Conservation (phyloP, 2,888 invertebrate species). For the Drosophila acutilabella region DNA sequence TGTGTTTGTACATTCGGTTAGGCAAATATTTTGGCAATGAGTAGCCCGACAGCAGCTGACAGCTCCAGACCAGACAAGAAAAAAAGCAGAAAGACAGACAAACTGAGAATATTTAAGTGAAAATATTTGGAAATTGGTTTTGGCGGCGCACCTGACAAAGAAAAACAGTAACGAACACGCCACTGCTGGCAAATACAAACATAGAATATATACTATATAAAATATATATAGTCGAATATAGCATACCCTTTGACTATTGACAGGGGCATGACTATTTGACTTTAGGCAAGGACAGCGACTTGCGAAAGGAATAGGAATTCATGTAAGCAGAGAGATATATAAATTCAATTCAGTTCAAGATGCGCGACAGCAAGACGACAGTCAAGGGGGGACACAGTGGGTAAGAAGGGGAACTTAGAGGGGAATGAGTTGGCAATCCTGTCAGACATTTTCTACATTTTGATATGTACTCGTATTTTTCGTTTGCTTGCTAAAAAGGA, state of each 20-base stretch:
- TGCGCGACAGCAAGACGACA: conserved; percentile 69
- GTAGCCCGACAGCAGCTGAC: conserved; percentile 62
- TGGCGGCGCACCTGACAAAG: conserved; percentile 80
- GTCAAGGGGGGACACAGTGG: conserved; percentile 8
- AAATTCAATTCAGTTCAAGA: conserved; percentile 77
- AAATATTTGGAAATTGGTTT: conserved; percentile 84
- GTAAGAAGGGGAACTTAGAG: not conserved
- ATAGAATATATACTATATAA: not conserved
- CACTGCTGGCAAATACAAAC: conserved; percentile 45
- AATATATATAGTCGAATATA: conserved; percentile 3
- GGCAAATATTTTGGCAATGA: conserved; percentile 74
- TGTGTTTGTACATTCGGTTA: conserved; percentile 58
- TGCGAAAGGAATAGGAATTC: conserved; percentile 13
- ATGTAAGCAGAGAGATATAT: conserved; percentile 57
- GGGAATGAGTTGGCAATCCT: conserved; percentile 61
- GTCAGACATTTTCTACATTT: conserved; percentile 78
- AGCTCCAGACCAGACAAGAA: conserved; percentile 23
- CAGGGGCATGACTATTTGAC: conserved; percentile 52
- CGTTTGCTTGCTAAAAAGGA: conserved; percentile 75
- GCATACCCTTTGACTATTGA: conserved; percentile 1
- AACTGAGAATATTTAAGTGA: conserved; percentile 66
- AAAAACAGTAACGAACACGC: conserved; percentile 57
- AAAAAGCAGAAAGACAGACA: not conserved
- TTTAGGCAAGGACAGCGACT: conserved; percentile 38
- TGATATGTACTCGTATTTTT: conserved; percentile 69